phyloP scores from a whole-genome alignment of 2,113 vertebrate species.

The Nanorana parkeri region DNA sequence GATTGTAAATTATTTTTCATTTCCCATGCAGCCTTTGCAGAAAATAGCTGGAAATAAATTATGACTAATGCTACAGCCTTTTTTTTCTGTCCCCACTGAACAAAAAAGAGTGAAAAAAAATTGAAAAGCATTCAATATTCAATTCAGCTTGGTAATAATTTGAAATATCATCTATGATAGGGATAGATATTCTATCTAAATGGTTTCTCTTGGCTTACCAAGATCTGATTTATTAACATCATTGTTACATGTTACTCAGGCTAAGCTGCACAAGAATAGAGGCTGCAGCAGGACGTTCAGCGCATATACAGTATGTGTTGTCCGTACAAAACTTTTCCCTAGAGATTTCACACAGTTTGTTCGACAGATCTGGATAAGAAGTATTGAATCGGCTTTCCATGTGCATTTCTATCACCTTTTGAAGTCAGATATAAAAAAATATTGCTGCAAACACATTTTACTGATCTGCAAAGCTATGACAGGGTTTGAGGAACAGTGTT shows the following conservation, averaged over 20 bases:
- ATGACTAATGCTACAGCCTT: conserved; percentile 11
- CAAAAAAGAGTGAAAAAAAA: neutral
- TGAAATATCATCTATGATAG: neutral
- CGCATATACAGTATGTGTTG: neutral
- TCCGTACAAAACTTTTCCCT: neutral
- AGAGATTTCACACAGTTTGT: conserved; percentile 10
- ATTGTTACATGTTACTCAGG: neutral
- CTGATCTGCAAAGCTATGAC: neutral
- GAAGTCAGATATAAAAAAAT: neutral
- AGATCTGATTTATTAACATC: neutral
- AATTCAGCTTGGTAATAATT: neutral
- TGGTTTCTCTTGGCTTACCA: neutral
- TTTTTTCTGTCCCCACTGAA: conserved; percentile 17
- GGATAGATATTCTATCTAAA: neutral
- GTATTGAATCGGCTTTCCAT: neutral
- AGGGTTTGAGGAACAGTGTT: neutral
- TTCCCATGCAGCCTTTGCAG: conserved; percentile 46
- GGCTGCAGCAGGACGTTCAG: neutral
- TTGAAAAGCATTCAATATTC: conserved; percentile 4
- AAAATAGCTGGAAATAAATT: conserved; percentile 51
- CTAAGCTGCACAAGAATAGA: neutral
- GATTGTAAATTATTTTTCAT: conserved; percentile 54
- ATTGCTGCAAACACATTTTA: conserved; percentile 1
- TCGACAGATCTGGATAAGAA: neutral
- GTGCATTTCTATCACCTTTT: neutral